phyloP scores from a whole-genome alignment of 2,888 invertebrate species.

The Eretmocerus hayati region DNA sequence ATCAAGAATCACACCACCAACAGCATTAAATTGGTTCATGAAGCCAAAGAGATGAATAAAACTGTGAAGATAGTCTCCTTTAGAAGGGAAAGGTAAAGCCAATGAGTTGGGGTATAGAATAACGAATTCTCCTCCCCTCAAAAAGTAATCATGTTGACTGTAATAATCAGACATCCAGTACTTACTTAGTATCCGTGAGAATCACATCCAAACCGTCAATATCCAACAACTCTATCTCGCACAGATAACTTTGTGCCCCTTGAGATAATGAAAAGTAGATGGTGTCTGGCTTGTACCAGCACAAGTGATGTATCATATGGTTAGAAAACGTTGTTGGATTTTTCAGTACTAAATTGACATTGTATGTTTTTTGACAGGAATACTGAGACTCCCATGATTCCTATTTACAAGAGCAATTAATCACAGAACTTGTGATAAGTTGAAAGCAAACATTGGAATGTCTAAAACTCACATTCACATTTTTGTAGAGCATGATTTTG shows the following conservation, averaged over 20 bases:
- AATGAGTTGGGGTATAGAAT: too few species aligned
- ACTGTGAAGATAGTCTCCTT: too few species aligned
- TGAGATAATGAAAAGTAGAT: conserved; percentile 44
- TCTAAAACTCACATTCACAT: conserved; percentile 26
- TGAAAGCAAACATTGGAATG: too few species aligned
- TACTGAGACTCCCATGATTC: conserved; percentile 28
- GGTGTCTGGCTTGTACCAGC: conserved; percentile 50
- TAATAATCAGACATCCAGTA: too few species aligned
- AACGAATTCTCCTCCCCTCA: too few species aligned
- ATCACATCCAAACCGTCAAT: conserved; percentile 16
- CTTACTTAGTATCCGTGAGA: conserved; percentile 28
- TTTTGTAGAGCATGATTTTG: conserved; percentile 32
- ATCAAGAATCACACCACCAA: too few species aligned
- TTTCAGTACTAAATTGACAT: conserved; percentile 27
- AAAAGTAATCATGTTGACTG: not conserved
- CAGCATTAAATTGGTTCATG: too few species aligned
- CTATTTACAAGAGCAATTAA: conserved; percentile 28
- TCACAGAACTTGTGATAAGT: too few species aligned
- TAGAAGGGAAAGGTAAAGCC: too few species aligned
- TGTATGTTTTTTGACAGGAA: conserved; percentile 30
- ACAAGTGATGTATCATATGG: conserved; percentile 51
- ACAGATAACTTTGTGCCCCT: conserved; percentile 28
- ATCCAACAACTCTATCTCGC: conserved; percentile 29
- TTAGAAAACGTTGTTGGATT: conserved; percentile 14
- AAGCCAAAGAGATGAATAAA: too few species aligned